Base-by-base conservation (phyloP, 1,140 invertebrate genomes). In the Drosophila lini region DNA sequence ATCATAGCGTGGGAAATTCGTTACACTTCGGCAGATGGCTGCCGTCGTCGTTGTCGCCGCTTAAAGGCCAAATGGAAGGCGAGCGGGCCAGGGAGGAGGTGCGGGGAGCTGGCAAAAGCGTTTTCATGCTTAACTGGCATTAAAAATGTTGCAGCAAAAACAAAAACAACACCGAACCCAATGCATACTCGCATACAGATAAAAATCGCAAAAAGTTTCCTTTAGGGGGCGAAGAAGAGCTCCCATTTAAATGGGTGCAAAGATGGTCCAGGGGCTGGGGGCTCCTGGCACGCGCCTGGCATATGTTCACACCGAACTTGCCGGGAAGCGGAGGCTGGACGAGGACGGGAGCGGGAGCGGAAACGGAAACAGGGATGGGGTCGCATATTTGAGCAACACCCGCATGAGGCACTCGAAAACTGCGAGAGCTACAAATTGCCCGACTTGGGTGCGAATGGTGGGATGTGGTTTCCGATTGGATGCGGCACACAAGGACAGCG, bases 1-100 rank as follows among this genome's bases (percentile, higher is more conserved):
- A 91, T 91, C 90, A 91, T 86, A 81, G 68, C 90, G 90, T 91
- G 90, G 68, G 90, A 91, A 91, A 91, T 91, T 91, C 86, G 80
- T 91, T 90, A 78, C 75, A 80, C 82, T 81, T 65, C 50, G 70
- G 73, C 90, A 91, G 85, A 89, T 91, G 90, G 79, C 50, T 50
- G 55, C 57, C 71, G 78, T 77, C 77, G 81, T 58, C 41, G 53
- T 69, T 41, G 52, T 47, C 13, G 68, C 62, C 53, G 64, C 52
- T 80, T 74, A 84, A 84, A 89, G 84, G 84, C 74, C 84, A 89
- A 84, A 74, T 64, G 73, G 53, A 45, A 52, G 55, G 31, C 62
- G 62, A 53, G 48, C 67, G 47, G 79, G 71, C 34, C 60, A 64
- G 52, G 28, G 38, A 22, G 5, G 36, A 10, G 22, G 31, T 9